Conservation (phyloP, 2,797 vertebrate genomes). For the Heteromormyrus szaboi region DNA sequence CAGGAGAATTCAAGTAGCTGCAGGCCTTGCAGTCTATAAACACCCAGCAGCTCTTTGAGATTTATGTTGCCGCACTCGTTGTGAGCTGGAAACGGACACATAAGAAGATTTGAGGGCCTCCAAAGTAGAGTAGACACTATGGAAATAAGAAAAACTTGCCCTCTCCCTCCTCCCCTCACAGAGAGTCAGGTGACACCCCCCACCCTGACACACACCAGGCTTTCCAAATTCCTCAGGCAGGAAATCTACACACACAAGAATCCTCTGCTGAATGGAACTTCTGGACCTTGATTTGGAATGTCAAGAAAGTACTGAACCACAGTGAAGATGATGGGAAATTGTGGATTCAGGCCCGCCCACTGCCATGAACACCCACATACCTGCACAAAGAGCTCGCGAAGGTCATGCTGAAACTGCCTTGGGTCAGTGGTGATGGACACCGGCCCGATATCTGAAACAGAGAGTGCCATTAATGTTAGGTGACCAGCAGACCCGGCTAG, state of each 20-base stretch:
- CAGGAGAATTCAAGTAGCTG: neutral
- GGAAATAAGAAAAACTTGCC: neutral
- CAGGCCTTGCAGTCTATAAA: neutral
- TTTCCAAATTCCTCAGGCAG: neutral
- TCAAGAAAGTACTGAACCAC: neutral
- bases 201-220: neutral
- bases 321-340: neutral
- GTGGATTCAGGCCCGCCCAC: neutral
- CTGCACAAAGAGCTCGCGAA: constrained; percentile 89
- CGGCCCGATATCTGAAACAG: constrained; percentile 76
- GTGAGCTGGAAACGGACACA: neutral
- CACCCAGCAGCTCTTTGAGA: neutral
- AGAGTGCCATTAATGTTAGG: constrained; percentile 3
- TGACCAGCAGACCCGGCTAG: neutral
- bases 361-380: constrained; percentile 50
- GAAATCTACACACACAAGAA: neutral
- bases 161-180: neutral
- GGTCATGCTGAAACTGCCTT: constrained; percentile 76
- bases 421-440: constrained; percentile 85
- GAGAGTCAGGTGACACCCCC: neutral
- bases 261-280: neutral
- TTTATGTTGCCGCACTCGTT: neutral
- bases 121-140: neutral
- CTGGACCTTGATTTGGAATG: neutral
- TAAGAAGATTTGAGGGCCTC: neutral